Percentiles rank a stretch among this genome's conserved stretches.
Conservation (phyloP, 2,113 vertebrate genomes). For the Lophotis ruficrista region DNA sequence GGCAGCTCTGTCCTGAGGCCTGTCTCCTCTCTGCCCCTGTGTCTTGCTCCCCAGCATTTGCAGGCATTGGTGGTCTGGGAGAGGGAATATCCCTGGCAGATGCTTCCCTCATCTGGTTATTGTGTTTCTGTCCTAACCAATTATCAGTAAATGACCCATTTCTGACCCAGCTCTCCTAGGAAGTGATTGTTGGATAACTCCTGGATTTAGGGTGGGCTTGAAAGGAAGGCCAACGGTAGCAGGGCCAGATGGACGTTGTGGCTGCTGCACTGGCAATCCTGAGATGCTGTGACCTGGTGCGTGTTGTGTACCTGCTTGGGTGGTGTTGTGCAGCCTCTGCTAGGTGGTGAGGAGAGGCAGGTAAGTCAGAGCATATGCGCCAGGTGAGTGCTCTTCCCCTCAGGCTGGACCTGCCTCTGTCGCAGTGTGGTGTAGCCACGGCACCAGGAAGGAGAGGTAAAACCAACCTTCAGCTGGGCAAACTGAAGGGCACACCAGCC, state of each 20-base stretch:
- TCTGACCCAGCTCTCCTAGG: conserved; percentile 44
- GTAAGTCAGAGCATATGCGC: background rate
- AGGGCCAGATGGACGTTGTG: background rate
- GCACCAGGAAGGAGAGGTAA: background rate
- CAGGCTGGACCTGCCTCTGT: background rate
- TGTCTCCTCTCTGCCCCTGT: background rate
- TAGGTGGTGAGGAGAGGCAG: background rate
- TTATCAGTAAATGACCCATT: conserved; percentile 61
- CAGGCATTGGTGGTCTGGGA: background rate
- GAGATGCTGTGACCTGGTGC: background rate
- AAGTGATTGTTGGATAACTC: background rate
- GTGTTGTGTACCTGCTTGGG: background rate
- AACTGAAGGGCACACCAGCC: background rate
- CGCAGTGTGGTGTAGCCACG: background rate
- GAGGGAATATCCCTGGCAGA: conserved; percentile 40
- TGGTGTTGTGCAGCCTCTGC: background rate
- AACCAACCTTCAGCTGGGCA: background rate
- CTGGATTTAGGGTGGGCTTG: background rate
- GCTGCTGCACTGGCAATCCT: background rate
- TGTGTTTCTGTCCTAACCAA: conserved; percentile 49
- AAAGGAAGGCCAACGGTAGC: background rate
- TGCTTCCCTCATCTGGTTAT: conserved; percentile 60
- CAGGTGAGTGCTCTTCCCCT: background rate
- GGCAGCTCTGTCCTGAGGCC: background rate
- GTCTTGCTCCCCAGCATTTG: background rate